Evolutionary conservation across 1,140 invertebrate genomes (phyloP).

Genomic region (Trichonephila inaurata): DNA sequence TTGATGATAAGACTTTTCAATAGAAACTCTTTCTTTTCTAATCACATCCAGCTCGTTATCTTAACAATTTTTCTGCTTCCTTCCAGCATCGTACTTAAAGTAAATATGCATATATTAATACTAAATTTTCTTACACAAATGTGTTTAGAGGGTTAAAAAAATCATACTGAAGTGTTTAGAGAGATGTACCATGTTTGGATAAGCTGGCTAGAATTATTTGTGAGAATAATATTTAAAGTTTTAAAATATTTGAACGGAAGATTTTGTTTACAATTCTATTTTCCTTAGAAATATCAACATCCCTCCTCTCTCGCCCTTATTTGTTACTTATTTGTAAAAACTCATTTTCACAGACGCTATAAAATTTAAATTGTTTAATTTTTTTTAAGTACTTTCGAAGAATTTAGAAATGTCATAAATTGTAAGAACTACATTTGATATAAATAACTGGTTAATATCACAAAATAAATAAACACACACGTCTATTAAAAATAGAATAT

Average conservation of each 20-base stretch:
- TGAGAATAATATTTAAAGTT: background rate
- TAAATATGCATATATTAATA: constrained; percentile 54
- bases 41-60: constrained; percentile 43
- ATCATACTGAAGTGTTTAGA: background rate
- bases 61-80: background rate
- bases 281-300: too few relatives aligned
- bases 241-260: background rate
- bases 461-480: too few relatives aligned
- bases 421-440: too few relatives aligned
- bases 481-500: too few relatives aligned
- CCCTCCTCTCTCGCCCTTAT: too few relatives aligned
- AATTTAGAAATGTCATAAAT: too few relatives aligned
- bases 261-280: too few relatives aligned
- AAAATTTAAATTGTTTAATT: too few relatives aligned
- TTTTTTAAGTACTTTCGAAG: too few relatives aligned
- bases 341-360: too few relatives aligned
- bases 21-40: constrained; percentile 26
- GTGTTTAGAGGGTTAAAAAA: background rate
- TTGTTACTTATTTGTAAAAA: too few relatives aligned
- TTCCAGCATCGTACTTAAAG: background rate
- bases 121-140: constrained; percentile 25
- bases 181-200: background rate
- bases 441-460: too few relatives aligned
- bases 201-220: background rate
- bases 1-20: constrained; percentile 44